Percentiles rank a stretch among this genome's conserved stretches.
phyloP scores from a whole-genome alignment of 2,888 invertebrate genomes.

The Platerodrilus igneus region DNA sequence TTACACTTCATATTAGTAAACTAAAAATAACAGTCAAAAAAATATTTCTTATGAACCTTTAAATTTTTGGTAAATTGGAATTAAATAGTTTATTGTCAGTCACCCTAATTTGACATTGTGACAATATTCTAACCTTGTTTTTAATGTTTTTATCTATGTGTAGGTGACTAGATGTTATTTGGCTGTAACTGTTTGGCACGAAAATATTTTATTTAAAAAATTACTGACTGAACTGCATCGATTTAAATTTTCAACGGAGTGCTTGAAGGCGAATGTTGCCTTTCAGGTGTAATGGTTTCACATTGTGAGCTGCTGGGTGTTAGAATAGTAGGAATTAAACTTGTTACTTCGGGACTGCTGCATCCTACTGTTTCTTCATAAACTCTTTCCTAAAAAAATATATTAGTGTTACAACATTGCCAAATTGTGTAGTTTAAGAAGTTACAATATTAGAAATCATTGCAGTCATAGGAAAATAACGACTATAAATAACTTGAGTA shows the following conservation, averaged over 20 bases:
- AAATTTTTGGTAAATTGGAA: neutral
- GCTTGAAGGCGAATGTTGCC: slow-evolving; percentile 52
- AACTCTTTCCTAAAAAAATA: slow-evolving; percentile 56
- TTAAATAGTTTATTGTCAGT: slow-evolving; percentile 42
- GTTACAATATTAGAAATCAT: no score
- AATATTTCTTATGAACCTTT: slow-evolving; percentile 1
- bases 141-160: no score
- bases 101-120: slow-evolving; percentile 45
- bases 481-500: no score
- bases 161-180: slow-evolving; percentile 25
- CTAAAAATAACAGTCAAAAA: no score
- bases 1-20: no score
- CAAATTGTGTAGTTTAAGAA: no score
- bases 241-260: slow-evolving; percentile 56
- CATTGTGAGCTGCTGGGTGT: slow-evolving; percentile 55
- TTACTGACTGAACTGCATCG: slow-evolving; percentile 56
- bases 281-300: slow-evolving; percentile 51
- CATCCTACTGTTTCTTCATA: slow-evolving; percentile 48
- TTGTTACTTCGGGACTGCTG: slow-evolving; percentile 66
- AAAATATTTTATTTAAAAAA: slow-evolving; percentile 31
- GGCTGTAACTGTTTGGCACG: slow-evolving; percentile 4
- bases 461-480: no score
- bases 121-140: no score
- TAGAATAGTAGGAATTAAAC: slow-evolving; percentile 59
- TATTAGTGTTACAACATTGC: no score